Conservation (phyloP, 1,140 invertebrate species). For the Mylabris phalerata region DNA sequence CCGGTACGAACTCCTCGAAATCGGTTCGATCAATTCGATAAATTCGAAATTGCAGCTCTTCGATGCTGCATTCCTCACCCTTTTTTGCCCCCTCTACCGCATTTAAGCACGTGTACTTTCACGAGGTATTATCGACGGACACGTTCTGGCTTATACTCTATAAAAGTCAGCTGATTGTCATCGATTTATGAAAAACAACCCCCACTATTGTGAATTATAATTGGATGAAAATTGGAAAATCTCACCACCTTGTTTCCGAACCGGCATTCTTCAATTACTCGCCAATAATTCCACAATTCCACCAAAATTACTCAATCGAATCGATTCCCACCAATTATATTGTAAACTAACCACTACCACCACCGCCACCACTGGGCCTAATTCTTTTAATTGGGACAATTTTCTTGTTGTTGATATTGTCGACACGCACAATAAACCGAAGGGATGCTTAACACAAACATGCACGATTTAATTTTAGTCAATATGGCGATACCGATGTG, state of each 20-base stretch:
- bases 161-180: conserved; percentile 10
- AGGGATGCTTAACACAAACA: neutral
- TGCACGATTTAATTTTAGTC: conserved; percentile 6
- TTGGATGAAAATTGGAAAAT: neutral
- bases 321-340: neutral
- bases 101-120: conserved; percentile 9
- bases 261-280: conserved; percentile 5
- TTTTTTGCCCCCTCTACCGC: conserved; percentile 1
- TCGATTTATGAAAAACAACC: conserved; percentile 9
- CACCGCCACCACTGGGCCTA: too few relatives aligned
- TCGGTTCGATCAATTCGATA: too few relatives aligned
- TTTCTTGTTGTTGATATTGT: neutral
- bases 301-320: neutral
- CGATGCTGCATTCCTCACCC: too few relatives aligned
- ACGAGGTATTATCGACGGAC: conserved; percentile 11
- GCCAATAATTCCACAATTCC: neutral
- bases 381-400: too few relatives aligned
- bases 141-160: neutral
- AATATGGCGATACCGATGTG: conserved; percentile 13
- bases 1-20: too few relatives aligned
- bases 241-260: conserved; percentile 23
- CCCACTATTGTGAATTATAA: too few relatives aligned
- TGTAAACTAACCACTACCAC: too few relatives aligned
- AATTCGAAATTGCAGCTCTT: too few relatives aligned
- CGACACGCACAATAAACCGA: neutral